These are phyloP conservation scores for Kryphioiulus occultus DNA, from an alignment of 2,888 invertebrate genomes.

Conservation along the genomic window DNA sequence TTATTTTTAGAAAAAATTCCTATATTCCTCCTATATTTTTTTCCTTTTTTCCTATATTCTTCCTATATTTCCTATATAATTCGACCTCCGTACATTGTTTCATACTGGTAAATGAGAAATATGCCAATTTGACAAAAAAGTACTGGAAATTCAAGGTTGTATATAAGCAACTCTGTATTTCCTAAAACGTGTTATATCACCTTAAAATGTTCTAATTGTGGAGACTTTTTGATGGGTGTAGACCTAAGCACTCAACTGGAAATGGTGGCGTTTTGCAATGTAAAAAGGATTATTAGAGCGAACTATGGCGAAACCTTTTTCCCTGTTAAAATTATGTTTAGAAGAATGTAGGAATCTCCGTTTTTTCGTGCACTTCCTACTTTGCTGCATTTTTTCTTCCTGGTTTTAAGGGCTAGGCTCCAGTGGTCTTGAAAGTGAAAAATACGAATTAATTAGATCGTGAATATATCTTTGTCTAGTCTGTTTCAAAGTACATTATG, in stretches of 20 bases:
- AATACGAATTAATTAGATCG: constrained; percentile 20
- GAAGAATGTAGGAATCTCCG: background rate
- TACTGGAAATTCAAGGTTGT: too few species aligned
- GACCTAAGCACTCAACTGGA: background rate
- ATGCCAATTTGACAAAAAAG: too few species aligned
- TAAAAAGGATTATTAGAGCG: constrained; percentile 1
- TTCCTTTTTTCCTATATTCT: too few species aligned
- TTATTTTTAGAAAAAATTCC: too few species aligned
- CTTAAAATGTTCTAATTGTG: background rate
- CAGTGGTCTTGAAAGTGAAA: background rate
- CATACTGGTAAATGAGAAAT: too few species aligned
- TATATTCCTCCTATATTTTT: too few species aligned
- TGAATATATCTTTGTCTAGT: background rate
- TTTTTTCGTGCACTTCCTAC: background rate
- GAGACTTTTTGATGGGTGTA: background rate
- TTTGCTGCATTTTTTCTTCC: background rate
- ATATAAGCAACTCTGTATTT: too few species aligned
- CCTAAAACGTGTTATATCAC: too few species aligned
- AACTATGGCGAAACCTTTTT: background rate
- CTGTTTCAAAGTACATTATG: background rate
- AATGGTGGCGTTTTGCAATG: background rate
- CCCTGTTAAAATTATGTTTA: background rate
- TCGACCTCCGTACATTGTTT: too few species aligned
- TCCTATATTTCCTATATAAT: too few species aligned
- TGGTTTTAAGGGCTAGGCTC: background rate